These are phyloP conservation scores for Salmo trutta DNA, from an alignment of 2,797 vertebrate genomes.

Conservation along the genomic window DNA sequence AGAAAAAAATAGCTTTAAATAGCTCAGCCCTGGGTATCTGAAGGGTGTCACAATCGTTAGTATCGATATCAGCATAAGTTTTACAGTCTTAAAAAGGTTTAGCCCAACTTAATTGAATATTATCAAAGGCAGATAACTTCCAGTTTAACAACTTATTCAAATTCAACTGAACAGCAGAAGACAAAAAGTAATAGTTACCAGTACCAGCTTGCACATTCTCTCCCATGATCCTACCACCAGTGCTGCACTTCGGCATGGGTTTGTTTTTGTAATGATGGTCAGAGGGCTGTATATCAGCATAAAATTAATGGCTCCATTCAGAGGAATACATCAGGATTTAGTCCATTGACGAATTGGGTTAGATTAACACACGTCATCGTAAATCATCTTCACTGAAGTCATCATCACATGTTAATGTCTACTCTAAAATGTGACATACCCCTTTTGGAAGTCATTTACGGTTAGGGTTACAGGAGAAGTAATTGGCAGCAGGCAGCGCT, in stretches of 20 bases:
- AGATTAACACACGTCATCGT: constrained; percentile 4
- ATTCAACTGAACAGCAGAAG: not conserved
- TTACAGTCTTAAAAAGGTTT: not conserved
- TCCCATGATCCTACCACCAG: not conserved
- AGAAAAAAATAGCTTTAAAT: constrained; percentile 2
- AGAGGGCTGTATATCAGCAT: not conserved
- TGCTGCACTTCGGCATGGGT: not conserved
- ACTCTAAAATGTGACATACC: not conserved
- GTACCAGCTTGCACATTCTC: not conserved
- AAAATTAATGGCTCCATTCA: not conserved
- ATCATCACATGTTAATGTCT: constrained; percentile 6
- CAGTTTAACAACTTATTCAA: not conserved
- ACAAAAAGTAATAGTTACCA: not conserved
- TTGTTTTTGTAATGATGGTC: constrained; percentile 5
- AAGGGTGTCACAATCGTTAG: not conserved
- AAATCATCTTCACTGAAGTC: not conserved
- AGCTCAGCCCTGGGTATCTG: constrained; percentile 1
- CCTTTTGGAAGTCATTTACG: not conserved
- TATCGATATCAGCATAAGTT: not conserved
- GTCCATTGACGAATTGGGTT: constrained; percentile 1
- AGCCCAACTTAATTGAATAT: not conserved
- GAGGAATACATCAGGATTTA: constrained; percentile 4
- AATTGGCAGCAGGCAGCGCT: not conserved
- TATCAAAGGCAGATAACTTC: not conserved
- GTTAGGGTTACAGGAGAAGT: no score